A percentile compares a stretch with the other conserved stretches of the same genome.
These are phyloP conservation scores for Podarcis siculus DNA, from an alignment of 2,797 vertebrate species.

Conservation along the genomic window DNA sequence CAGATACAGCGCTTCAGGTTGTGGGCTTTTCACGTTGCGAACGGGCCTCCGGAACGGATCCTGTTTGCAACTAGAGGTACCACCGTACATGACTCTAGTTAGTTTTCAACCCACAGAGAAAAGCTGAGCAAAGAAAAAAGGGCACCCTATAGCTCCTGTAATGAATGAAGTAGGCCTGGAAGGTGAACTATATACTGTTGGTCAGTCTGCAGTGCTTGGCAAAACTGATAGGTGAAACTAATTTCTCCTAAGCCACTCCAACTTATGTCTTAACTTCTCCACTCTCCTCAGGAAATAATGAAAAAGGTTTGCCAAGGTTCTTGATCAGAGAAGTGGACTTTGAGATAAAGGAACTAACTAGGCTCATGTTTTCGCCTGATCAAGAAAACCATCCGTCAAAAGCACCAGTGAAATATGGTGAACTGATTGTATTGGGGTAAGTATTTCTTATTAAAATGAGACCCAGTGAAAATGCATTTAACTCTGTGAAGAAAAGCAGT, in stretches of 20 bases:
- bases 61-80: no score
- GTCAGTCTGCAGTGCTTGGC: neutral
- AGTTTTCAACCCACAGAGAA: neutral
- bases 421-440: slow-evolving; percentile 99
- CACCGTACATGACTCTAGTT: no score
- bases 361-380: slow-evolving; percentile 98
- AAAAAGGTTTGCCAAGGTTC: slow-evolving; percentile 80
- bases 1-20: no score
- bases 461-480: neutral
- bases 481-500: neutral
- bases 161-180: neutral
- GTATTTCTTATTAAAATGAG: slow-evolving; percentile 52
- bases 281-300: slow-evolving; percentile 81
- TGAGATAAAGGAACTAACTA: slow-evolving; percentile 78
- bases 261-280: neutral
- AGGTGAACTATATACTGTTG: neutral
- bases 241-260: neutral
- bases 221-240: neutral
- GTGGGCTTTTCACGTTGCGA: no score
- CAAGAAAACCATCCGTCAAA: slow-evolving; percentile 99
- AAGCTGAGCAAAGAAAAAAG: neutral
- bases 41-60: no score
- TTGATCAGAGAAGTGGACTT: slow-evolving; percentile 79
- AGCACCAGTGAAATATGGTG: slow-evolving; percentile 98
- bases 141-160: neutral